Base-by-base conservation (phyloP, 2,113 vertebrate genomes). In the Neolamprologus kungweensis region DNA sequence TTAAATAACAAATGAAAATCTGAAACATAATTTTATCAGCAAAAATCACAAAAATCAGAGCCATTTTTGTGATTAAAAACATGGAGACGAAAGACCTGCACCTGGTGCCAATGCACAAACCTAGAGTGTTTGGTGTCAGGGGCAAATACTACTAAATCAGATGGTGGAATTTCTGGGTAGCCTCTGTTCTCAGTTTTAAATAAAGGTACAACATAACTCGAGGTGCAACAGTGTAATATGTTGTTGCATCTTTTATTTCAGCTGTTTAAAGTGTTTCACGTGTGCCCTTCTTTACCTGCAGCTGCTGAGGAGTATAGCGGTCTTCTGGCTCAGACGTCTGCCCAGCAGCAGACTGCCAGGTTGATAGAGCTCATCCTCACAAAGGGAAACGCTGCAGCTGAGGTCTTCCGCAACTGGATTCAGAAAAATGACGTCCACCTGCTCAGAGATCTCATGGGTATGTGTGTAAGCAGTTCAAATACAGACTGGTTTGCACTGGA, bases 371-470 rank as follows among this genome's bases (percentile, higher is more conserved):
- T 97, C 4, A 71, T 99, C 82, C 95, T 99, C 93, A 97, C 97
- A 54, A 99, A 99, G 95, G 99, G 98, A 92, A 98, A 98, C 12
- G 96, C 97, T 60, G 97, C 98, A 14, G 98, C 98, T 17, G 97
- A 96, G 93, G 97, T 98, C 83, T 99, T 99, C 94, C 98, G 97
- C 94, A 98, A 96, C 91, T 98, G 97, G 94, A 97, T 99, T 75
- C 97, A 97, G 94, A 97, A 98, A 73, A 97, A 97, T 37, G 98
- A 99, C 12, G 97, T 98, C 60, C 90, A 96, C 4, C 96, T 99
- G 33, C 97, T 98, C 95, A 95, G 96, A 95, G 97, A 98, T 80
- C 96, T 99, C 89, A 98, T 99, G 97, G 97, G 99, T 99, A 97
- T 89, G 45, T 78, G 71, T 50, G 23, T 12, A 78, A 78, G 42